phyloP scores from a whole-genome alignment of 37 sponge, comb jelly and placozoan species.

The Geodia barretti region DNA sequence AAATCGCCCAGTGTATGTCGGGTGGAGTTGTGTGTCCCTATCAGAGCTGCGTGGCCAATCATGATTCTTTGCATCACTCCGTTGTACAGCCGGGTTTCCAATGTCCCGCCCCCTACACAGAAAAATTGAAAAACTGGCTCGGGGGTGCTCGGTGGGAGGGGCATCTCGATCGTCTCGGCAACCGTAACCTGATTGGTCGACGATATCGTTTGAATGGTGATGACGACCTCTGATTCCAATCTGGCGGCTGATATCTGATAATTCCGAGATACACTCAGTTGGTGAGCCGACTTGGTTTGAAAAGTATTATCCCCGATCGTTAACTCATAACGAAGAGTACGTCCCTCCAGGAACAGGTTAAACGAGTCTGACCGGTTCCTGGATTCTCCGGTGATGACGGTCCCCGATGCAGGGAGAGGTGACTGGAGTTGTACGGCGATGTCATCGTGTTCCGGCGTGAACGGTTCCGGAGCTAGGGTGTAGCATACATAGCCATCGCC shows the following conservation, averaged over 20 bases:
- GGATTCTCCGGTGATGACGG: not conserved
- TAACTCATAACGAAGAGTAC: not conserved
- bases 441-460: not conserved
- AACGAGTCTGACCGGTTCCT: not conserved
- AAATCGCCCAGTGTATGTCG: not conserved
- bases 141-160: not conserved
- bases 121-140: not conserved
- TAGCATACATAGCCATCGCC: not conserved
- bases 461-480: not conserved
- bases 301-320: not conserved
- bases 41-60: not conserved
- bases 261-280: not conserved
- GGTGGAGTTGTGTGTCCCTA: not conserved
- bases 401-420: not conserved
- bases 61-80: not conserved
- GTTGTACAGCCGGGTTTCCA: not conserved
- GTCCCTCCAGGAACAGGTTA: not conserved
- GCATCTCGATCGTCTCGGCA: not conserved
- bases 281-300: not conserved
- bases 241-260: not conserved
- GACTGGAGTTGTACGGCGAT: not conserved
- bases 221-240: not conserved
- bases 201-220: not conserved
- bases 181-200: not conserved
- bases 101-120: not conserved